Evolutionary conservation across 1,140 invertebrate species (phyloP).

Genomic region (Mya arenaria): DNA sequence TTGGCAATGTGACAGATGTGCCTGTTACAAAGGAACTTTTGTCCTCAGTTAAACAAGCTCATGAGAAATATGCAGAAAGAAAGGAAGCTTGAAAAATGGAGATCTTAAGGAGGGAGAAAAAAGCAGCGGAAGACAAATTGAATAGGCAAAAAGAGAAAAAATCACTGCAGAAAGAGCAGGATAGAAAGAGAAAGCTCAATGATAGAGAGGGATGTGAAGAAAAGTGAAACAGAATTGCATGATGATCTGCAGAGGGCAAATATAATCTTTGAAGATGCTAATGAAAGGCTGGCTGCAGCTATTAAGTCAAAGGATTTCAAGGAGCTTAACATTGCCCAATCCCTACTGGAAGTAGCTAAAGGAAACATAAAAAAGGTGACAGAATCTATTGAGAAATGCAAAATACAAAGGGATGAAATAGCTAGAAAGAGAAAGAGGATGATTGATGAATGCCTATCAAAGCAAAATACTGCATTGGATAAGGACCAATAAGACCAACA

Average conservation of each 20-base stretch:
- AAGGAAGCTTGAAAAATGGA: not conserved
- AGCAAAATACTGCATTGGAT: not conserved
- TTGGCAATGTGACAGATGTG: not conserved
- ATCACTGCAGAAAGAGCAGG: not conserved
- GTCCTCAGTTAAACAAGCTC: not conserved
- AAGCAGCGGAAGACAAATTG: not conserved
- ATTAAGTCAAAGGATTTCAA: constrained; percentile 19
- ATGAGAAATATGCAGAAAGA: not conserved
- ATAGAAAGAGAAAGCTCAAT: constrained; percentile 1
- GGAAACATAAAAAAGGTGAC: constrained; percentile 4
- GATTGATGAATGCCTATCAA: not conserved
- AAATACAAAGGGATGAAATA: constrained; percentile 20
- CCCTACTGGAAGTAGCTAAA: constrained; percentile 26
- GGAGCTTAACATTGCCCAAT: constrained; percentile 11
- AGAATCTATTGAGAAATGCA: constrained; percentile 6
- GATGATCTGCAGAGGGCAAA: constrained; percentile 16
- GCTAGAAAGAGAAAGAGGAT: constrained; percentile 1
- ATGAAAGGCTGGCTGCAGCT: not conserved
- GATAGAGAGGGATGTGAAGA: constrained; percentile 20
- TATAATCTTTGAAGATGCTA: constrained; percentile 13
- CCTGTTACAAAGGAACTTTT: constrained; percentile 4
- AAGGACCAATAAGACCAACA: not conserved
- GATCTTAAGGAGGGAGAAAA: not conserved
- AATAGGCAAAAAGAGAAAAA: constrained; percentile 5
- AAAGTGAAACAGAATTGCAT: not conserved